These are phyloP conservation scores for Julus scandinavius DNA, from an alignment of 2,888 invertebrate genomes.

Conservation along the genomic window DNA sequence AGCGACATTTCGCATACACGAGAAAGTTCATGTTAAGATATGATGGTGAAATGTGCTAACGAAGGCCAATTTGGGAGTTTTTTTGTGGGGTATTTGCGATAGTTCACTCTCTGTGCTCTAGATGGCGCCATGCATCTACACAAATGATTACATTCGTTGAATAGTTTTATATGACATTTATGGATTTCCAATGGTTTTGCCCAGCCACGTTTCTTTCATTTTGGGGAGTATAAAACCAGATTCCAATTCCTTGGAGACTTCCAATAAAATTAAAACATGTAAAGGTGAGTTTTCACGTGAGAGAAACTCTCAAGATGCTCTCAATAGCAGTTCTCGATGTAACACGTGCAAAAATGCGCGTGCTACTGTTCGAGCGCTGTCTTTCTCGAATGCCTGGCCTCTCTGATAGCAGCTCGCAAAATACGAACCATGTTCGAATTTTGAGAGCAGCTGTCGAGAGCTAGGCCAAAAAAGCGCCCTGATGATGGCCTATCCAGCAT, in stretches of 20 bases:
- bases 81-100: neutral
- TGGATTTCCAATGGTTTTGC: neutral
- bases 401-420: too few relatives aligned
- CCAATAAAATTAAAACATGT: constrained; percentile 23
- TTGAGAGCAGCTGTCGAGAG: too few relatives aligned
- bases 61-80: constrained; percentile 15
- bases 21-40: constrained; percentile 23
- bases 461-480: too few relatives aligned
- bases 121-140: neutral
- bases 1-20: neutral
- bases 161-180: neutral
- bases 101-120: neutral
- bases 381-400: too few relatives aligned
- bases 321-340: too few relatives aligned
- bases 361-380: too few relatives aligned
- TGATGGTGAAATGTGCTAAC: constrained; percentile 23
- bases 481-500: too few relatives aligned
- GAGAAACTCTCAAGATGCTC: too few relatives aligned
- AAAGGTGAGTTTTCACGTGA: neutral
- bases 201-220: neutral
- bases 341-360: too few relatives aligned
- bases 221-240: neutral
- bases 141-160: neutral
- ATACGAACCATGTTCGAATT: too few relatives aligned
- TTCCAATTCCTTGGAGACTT: neutral